phyloP scores from a whole-genome alignment of 2,888 invertebrate genomes.

The Pachymerium ferrugineum region DNA sequence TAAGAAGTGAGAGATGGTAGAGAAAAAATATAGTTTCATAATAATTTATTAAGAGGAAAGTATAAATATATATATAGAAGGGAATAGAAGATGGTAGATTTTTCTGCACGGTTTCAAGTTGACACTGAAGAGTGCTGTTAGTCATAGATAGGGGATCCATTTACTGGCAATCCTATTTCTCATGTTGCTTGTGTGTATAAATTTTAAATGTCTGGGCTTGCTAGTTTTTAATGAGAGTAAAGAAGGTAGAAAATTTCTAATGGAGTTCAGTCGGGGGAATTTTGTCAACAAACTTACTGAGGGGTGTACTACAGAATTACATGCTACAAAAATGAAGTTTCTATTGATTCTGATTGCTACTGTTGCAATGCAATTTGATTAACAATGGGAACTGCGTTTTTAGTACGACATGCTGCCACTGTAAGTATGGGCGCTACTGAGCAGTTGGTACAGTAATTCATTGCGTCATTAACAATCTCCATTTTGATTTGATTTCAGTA shows the following conservation, averaged over 20 bases:
- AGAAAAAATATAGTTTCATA: background rate
- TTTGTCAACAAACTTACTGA: background rate
- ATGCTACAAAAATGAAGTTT: too few species aligned
- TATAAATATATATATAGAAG: background rate
- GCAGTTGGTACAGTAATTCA: background rate
- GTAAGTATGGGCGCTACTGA: background rate
- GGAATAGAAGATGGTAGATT: background rate
- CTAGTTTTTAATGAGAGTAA: too few species aligned
- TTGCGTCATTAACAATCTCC: background rate
- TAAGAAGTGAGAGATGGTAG: background rate
- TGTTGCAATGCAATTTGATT: too few species aligned
- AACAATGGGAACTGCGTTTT: too few species aligned
- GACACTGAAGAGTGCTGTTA: conserved; percentile 11
- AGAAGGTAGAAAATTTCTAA: too few species aligned
- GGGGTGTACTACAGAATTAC: too few species aligned
- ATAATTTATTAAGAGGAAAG: conserved; percentile 24
- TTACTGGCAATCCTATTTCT: background rate
- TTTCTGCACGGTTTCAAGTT: conserved; percentile 10
- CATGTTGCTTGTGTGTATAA: background rate
- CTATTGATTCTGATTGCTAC: too few species aligned
- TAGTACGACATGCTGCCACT: too few species aligned
- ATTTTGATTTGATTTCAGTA: too few species aligned
- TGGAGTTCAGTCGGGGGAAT: too few species aligned
- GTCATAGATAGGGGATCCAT: conserved; percentile 20
- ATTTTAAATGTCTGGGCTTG: background rate